A percentile compares a stretch with the other conserved stretches of the same genome.
phyloP scores from a whole-genome alignment of 2,797 vertebrate species.

The Neosilurus mollespiculum region DNA sequence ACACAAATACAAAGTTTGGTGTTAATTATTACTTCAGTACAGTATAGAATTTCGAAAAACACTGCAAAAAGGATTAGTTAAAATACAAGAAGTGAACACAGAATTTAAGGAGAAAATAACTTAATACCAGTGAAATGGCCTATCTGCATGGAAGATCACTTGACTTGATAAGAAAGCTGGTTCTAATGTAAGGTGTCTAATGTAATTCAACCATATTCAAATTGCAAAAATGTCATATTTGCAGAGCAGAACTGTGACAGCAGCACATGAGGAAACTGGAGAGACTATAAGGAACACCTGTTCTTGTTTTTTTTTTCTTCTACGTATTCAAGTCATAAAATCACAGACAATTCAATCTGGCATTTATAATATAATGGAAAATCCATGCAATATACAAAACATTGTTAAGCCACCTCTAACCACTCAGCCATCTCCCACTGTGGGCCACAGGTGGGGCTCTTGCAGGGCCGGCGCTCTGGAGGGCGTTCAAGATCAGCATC shows the following conservation, averaged over 20 bases:
- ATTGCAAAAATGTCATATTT: too few species aligned
- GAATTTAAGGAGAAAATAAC: too few species aligned
- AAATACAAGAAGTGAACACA: too few species aligned
- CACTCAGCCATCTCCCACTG: constrained; percentile 99
- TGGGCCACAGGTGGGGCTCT: constrained; percentile 90
- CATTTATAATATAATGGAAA: background rate
- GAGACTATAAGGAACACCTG: background rate
- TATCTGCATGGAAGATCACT: too few species aligned
- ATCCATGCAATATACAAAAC: background rate
- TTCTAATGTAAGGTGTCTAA: too few species aligned
- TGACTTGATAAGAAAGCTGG: too few species aligned
- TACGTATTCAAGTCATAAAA: background rate
- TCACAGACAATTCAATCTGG: background rate
- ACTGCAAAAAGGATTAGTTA: too few species aligned
- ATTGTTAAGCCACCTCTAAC: constrained; percentile 79
- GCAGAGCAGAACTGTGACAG: background rate
- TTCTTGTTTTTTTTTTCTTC: background rate
- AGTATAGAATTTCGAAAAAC: too few species aligned
- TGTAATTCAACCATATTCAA: too few species aligned
- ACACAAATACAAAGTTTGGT: background rate
- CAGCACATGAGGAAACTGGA: background rate
- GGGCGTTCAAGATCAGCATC: constrained; percentile 86
- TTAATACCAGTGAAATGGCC: too few species aligned
- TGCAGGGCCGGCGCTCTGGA: constrained; percentile 86
- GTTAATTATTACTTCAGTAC: background rate